Evolutionary conservation across 2,113 vertebrate species (phyloP).

Genomic region (Pleuronectes platessa): DNA sequence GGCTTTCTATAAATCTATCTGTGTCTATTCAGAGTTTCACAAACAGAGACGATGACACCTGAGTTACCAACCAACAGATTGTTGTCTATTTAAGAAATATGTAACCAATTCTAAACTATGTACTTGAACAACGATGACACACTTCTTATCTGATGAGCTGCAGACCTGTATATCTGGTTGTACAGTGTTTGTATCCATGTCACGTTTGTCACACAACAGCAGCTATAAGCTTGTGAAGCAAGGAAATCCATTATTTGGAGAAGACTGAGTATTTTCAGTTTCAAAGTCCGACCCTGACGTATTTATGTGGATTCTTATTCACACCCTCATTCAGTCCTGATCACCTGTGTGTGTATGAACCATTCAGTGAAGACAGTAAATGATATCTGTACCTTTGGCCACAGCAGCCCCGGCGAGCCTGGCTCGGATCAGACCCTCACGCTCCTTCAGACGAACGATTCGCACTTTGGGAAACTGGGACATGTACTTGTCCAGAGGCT

Average conservation of each 20-base stretch:
- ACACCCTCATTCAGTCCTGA: too few relatives aligned
- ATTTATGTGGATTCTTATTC: too few relatives aligned
- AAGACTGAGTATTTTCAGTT: too few relatives aligned
- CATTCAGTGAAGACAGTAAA: background rate
- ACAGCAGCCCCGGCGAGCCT: conserved; percentile 88
- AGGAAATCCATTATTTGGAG: too few relatives aligned
- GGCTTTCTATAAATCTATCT: background rate
- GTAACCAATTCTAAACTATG: background rate
- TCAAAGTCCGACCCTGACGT: too few relatives aligned
- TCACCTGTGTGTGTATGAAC: background rate
- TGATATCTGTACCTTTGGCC: conserved; percentile 85
- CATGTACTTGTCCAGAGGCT: conserved; percentile 91
- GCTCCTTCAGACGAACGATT: conserved; percentile 89
- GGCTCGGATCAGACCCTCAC: conserved; percentile 94
- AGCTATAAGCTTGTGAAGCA: background rate
- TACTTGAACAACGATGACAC: background rate
- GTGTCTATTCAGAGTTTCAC: background rate
- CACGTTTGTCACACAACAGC: too few relatives aligned
- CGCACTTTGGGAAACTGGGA: conserved; percentile 89
- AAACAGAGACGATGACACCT: background rate
- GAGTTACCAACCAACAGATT: background rate
- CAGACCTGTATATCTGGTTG: too few relatives aligned
- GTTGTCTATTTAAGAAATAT: background rate
- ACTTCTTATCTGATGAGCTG: background rate
- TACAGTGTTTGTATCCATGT: background rate